Evolutionary conservation across 92 coral and sea anemone species (phyloP).

Genomic region (Heliopora coerulea): DNA sequence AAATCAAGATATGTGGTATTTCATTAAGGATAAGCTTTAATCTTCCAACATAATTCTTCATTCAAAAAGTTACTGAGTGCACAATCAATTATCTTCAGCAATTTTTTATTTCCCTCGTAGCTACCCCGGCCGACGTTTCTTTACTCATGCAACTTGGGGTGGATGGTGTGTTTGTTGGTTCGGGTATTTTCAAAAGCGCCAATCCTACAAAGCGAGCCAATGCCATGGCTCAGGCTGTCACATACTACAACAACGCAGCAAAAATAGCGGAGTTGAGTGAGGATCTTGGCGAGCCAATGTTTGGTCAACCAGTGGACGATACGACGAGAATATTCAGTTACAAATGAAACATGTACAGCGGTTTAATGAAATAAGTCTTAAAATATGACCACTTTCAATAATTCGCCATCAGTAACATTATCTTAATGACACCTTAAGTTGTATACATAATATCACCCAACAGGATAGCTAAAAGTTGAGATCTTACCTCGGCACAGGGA

Average conservation of each 20-base stretch:
- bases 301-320: slow-evolving; percentile 81
- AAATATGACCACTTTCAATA: too few species aligned
- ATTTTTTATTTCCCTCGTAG: slow-evolving; percentile 40
- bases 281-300: slow-evolving; percentile 95
- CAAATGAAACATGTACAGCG: not conserved
- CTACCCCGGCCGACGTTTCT: slow-evolving; percentile 95
- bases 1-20: too few species aligned
- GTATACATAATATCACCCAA: too few species aligned
- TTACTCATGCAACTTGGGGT: slow-evolving; percentile 96
- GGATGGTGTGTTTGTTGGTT: slow-evolving; percentile 98
- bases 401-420: too few species aligned
- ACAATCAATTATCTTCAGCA: too few species aligned
- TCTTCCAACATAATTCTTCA: too few species aligned
- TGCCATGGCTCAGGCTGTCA: slow-evolving; percentile 99
- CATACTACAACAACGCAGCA: slow-evolving; percentile 87
- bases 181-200: slow-evolving; percentile 93
- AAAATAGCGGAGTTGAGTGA: slow-evolving; percentile 96
- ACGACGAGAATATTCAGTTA: slow-evolving; percentile 30
- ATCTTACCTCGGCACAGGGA: too few species aligned
- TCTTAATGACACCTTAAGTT: too few species aligned
- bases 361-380: too few species aligned
- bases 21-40: too few species aligned
- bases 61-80: too few species aligned
- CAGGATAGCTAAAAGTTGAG: too few species aligned
- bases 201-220: slow-evolving; percentile 86